phyloP scores from a whole-genome alignment of 2,888 invertebrate genomes.

The Cheilosia vernalis region DNA sequence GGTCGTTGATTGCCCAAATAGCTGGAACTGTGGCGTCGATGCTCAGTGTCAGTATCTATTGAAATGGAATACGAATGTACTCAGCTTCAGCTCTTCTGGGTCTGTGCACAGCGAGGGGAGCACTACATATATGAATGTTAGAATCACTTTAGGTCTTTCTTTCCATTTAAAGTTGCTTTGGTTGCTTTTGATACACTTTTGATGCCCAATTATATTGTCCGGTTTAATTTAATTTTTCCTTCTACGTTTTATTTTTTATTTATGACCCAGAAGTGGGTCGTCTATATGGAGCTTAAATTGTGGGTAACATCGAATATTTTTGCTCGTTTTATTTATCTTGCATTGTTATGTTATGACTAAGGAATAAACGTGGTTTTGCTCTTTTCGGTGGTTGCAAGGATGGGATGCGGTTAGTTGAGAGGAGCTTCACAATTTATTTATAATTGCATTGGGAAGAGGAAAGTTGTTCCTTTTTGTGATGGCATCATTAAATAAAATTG shows the following conservation, averaged over 20 bases:
- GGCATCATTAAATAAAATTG: background rate
- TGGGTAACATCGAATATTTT: slow-evolving; percentile 4
- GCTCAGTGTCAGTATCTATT: slow-evolving; percentile 51
- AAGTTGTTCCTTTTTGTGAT: slow-evolving; percentile 3
- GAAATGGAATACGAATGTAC: slow-evolving; percentile 59
- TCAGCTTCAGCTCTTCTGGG: slow-evolving; percentile 10
- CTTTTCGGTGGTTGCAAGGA: slow-evolving; percentile 51
- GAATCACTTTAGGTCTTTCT: slow-evolving; percentile 47
- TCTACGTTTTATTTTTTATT: slow-evolving; percentile 59
- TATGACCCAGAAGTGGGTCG: slow-evolving; percentile 67
- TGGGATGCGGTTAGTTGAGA: slow-evolving; percentile 34
- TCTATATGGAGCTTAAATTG: slow-evolving; percentile 49
- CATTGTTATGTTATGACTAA: slow-evolving; percentile 47
- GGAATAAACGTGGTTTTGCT: slow-evolving; percentile 51
- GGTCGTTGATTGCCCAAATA: slow-evolving; percentile 75
- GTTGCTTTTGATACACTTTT: slow-evolving; percentile 42
- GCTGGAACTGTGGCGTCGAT: slow-evolving; percentile 63
- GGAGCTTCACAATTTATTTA: slow-evolving; percentile 6
- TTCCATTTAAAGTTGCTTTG: slow-evolving; percentile 49
- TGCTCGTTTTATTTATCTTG: slow-evolving; percentile 24
- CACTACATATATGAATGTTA: background rate
- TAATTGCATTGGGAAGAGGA: slow-evolving; percentile 13
- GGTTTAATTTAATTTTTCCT: slow-evolving; percentile 68
- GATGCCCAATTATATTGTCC: slow-evolving; percentile 71
- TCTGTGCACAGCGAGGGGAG: slow-evolving; percentile 21